Evolutionary conservation across 2,797 vertebrate genomes (phyloP).

Genomic region (Cossypha niveicapilla): DNA sequence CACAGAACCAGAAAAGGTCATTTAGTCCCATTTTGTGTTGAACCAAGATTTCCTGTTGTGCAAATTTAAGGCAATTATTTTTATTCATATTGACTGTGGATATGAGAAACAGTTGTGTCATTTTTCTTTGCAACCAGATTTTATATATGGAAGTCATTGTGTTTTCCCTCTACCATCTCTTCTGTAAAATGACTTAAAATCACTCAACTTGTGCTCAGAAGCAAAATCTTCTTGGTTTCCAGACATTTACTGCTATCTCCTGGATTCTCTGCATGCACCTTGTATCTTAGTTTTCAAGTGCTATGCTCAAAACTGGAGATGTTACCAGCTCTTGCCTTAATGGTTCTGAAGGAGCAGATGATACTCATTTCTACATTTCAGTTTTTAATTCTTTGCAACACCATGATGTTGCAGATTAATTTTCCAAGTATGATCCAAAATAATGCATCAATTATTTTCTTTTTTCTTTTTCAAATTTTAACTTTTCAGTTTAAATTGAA

Average conservation of each 20-base stretch:
- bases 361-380: background rate
- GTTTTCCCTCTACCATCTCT: background rate
- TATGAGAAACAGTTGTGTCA: background rate
- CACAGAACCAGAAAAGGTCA: background rate
- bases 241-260: background rate
- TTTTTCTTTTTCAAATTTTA: no score
- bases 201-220: background rate
- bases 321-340: background rate
- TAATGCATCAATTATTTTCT: fast-evolving
- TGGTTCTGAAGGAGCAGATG: background rate
- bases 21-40: background rate
- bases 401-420: background rate
- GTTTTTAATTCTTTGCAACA: background rate
- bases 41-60: background rate
- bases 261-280: background rate
- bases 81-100: background rate
- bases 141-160: background rate
- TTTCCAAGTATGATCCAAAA: background rate
- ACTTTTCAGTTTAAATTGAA: background rate
- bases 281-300: background rate
- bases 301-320: background rate
- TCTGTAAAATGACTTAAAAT: background rate
- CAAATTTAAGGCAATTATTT: background rate
- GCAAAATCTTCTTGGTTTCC: background rate
- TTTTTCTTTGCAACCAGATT: background rate